Conservation (phyloP, 2,888 invertebrate genomes). For the Agelastica alni region DNA sequence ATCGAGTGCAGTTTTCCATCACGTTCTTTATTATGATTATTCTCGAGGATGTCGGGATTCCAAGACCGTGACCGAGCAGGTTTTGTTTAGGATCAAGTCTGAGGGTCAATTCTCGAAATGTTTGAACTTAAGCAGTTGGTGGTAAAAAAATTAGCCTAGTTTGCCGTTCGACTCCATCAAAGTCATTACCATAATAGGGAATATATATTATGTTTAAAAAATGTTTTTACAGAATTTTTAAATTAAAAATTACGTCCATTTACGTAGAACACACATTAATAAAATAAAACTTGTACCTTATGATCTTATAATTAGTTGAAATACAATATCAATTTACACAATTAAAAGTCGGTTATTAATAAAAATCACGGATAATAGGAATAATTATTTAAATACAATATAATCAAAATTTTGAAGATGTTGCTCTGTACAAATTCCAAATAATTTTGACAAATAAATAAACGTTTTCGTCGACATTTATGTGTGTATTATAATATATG, state of each 20-base stretch:
- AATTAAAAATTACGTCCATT: too few species aligned
- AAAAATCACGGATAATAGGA: too few species aligned
- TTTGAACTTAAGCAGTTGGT: constrained; percentile 2
- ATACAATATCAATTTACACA: too few species aligned
- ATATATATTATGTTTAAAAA: background rate
- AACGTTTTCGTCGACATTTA: background rate
- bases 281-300: too few species aligned
- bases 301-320: too few species aligned
- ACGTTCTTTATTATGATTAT: constrained; percentile 8
- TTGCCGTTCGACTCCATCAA: background rate
- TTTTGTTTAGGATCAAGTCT: constrained; percentile 21
- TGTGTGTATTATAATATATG: too few species aligned
- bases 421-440: background rate
- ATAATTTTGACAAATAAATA: background rate
- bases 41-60: constrained; percentile 21
- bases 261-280: too few species aligned
- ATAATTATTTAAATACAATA: background rate
- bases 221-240: too few species aligned
- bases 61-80: constrained; percentile 21
- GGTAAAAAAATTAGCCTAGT: background rate
- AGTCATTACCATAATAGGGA: background rate
- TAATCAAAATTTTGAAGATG: background rate
- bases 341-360: too few species aligned
- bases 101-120: constrained; percentile 22
- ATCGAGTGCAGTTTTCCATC: constrained; percentile 10